Evolutionary conservation across 2,797 vertebrate genomes (phyloP), one percentile per base, ranked within the genome.

Genomic region (Hydrolagus colliei): DNA sequence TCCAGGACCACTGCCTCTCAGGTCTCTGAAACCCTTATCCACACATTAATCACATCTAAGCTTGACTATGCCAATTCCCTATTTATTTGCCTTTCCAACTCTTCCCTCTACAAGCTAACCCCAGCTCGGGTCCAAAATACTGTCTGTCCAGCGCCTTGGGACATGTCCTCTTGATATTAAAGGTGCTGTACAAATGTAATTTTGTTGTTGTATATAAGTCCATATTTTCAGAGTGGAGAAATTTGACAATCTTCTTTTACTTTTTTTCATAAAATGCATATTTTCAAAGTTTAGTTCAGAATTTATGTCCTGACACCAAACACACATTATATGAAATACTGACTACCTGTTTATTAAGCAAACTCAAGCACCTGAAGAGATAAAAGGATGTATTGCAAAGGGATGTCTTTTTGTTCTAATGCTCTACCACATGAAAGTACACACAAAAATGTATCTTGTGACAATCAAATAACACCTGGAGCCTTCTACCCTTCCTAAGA

Each of bases 381-480:
- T 84, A 35, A 71, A 68, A 35, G 32, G 79, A 84, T 84, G 79
- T 52, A 71, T 84, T 20, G 79, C 16, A 84, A 35, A 16, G 10
- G 20, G 27, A 27, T 27, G 27, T 22, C 16, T 84, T 84, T 84
- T 84, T 82, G 79, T 82, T 68, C 79, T 84, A 20, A 12, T 52
- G 2, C 7, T 11, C 65, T n/a, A 84, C 79, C 79, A 84, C 79
- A 84, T 84, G 79, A 84, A 84, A 84, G 79, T 67, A n/a, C 65
- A 41, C 71, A 4, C 67, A 68, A 16, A 32, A 41, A 27, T 68
- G 35, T 27, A 71, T 84, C 65, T 35, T 84, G 35, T 84, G 52
- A 52, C 41, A 84, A 84, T 35, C 79, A 84, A 14, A 84, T 84
- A 84, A 18, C 79, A 84, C 79, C 79, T 84, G 79, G 63, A 84